Evolutionary conservation across 2,797 vertebrate genomes (phyloP), one percentile per base, ranked within the genome.

Genomic region (Alosa sapidissima): DNA sequence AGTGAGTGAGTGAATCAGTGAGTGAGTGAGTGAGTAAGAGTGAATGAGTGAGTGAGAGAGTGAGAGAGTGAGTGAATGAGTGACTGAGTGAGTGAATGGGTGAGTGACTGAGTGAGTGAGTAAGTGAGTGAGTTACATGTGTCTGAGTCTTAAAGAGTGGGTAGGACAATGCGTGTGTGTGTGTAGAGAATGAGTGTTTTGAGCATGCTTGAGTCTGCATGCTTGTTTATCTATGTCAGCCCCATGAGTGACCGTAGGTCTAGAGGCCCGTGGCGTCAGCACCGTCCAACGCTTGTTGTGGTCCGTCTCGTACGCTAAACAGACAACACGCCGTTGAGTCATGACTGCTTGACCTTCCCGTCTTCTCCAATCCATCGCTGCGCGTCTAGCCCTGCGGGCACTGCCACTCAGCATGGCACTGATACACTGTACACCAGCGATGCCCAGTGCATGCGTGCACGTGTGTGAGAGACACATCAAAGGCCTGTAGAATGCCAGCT

Each of bases 401-500:
- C 21, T 11, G 58, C 58, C 58, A 68, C 84, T 55, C 68, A 54
- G 68, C 72, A 84, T 84, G 82, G 47, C 84, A 83, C 28, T 28
- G 41, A 51, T 82, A 49, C 16, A 68, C 52, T 75, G 54, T 4
- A 54, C 21, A n/a, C 83, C 48, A 52, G 16, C 84, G 16, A 85
- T 82, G 84, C 47, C 54, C 45, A 54, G 54, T 55, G 16, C 3
- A 16, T 55, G 54, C 16, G 21, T 75, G 55, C 21, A 9, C 83
- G 28, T 33, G 41, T 41, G 41, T 41, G 41, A 41, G 41, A 1
- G 41, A 41, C 72, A 54, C 41, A 81, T 86, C 41, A 78, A 83
- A 87, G 6, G 45, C 82, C 33, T 28, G 83, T 81, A 86, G 84
- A 83, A 86, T 83, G 86, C 87, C 82, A 60, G 81, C 52, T 85